phyloP scores from a whole-genome alignment of 2,797 vertebrate genomes.

The Scleropages formosus region DNA sequence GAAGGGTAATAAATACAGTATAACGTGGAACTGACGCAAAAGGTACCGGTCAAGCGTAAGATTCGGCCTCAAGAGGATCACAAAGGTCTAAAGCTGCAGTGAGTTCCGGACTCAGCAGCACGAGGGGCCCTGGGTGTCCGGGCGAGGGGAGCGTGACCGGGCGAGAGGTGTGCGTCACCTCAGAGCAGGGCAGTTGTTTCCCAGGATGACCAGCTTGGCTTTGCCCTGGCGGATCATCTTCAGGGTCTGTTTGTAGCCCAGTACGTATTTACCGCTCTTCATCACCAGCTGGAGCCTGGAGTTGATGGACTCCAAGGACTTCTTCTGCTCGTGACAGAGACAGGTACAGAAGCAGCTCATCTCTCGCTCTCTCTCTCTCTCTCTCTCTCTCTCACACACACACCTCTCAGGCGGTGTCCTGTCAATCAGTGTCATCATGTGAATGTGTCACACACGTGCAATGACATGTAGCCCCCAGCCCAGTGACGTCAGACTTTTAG shows the following conservation, averaged over 20 bases:
- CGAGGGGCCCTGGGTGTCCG: too few species aligned
- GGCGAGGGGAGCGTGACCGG: too few species aligned
- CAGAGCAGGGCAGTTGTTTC: conserved; percentile 86
- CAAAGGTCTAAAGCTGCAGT: not conserved
- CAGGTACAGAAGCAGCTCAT: too few species aligned
- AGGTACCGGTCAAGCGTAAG: too few species aligned
- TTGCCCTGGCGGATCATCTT: conserved; percentile 83
- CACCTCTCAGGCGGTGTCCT: too few species aligned
- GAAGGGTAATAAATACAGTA: too few species aligned
- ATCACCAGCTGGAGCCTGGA: conserved; percentile 96
- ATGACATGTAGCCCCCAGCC: too few species aligned
- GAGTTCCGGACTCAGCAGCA: not conserved
- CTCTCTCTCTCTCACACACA: not conserved
- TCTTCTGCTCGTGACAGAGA: conserved; percentile 75
- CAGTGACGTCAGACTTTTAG: too few species aligned
- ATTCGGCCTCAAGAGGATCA: not conserved
- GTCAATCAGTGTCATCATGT: too few species aligned
- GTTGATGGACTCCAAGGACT: conserved; percentile 98
- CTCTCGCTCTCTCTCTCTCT: too few species aligned
- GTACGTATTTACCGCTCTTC: conserved; percentile 97
- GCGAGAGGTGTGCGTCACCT: conserved; percentile 54
- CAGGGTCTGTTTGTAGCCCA: conserved; percentile 67
- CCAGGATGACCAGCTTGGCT: conserved; percentile 76
- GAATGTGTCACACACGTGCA: too few species aligned
- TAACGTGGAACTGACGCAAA: too few species aligned